Evolutionary conservation across 2,888 invertebrate genomes (phyloP), one percentile per base, ranked within the genome.

Genomic region (Stenchaetothrips biformis): DNA sequence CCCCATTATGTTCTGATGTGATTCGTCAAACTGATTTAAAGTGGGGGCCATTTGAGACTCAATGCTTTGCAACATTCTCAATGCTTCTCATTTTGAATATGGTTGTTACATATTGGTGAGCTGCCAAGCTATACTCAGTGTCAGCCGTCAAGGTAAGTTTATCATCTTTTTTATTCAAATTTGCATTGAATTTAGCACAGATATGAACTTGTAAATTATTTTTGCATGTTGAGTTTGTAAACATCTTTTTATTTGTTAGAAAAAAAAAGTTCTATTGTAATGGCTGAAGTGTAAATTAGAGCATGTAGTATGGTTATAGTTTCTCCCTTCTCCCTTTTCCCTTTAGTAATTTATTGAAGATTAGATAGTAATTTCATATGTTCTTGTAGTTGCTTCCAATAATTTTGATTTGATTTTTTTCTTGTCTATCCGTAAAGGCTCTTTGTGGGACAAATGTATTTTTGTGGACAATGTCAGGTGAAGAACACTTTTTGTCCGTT

Each of bases 401-500:
- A 9, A 67, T 67, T 67, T 21, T 67, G n/a, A n/a, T 67, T 67
- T 21, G 21, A n/a, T 7, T 74, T n/a, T 74, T 25, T 21, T 74
- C 11, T 25, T 74, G 7, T 74, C 9, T 74, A 21, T 21, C 25
- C 25, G 25, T 74, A 25, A 67, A 74, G 67, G 67, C 67, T 74
- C 67, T 25, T 74, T 74, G 25, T 74, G 67, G 67, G 8, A 21
- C 67, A 74, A 74, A 74, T 74, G 67, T 74, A 74, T 74, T 21
- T 74, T 74, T 74, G 67, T 74, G 67, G 67, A 74, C 67, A 21
- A 74, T 74, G 67, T 74, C 67, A 25, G 67, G 67, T 74, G 67
- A 74, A 21, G 67, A 74, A 11, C 67, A 74, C 7, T 25, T 74
- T 74, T 74, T 74, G 11, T 74, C 21, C 67, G 21, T 74, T 74